Evolutionary conservation across 2,797 vertebrate genomes (phyloP).

Genomic region (Odontamblyopus rebecca): DNA sequence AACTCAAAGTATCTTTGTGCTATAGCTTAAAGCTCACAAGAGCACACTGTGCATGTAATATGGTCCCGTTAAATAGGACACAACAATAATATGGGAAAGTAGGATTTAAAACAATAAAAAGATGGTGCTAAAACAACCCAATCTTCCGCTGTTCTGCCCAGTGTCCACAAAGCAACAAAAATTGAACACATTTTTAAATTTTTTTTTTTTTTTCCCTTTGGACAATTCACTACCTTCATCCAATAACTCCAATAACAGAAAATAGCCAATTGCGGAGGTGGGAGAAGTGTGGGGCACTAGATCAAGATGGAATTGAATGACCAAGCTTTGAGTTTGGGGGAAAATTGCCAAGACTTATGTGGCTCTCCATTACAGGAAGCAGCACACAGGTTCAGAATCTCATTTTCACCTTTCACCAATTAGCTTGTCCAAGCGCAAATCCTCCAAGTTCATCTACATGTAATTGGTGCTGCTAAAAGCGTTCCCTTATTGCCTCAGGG

Average conservation of each 20-base stretch:
- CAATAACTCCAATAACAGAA: not conserved
- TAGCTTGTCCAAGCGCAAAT: not conserved
- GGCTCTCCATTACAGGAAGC: not conserved
- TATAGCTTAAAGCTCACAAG: too few species aligned
- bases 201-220: not conserved
- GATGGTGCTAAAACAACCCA: too few species aligned
- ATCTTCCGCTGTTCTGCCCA: too few species aligned
- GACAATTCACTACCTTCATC: not conserved
- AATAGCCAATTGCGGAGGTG: not conserved
- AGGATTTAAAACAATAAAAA: too few species aligned
- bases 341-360: not conserved
- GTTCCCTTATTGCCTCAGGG: not conserved
- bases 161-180: too few species aligned
- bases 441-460: not conserved
- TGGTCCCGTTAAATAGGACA: too few species aligned
- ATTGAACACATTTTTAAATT: too few species aligned
- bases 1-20: too few species aligned
- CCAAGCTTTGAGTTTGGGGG: not conserved
- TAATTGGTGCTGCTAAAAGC: not conserved
- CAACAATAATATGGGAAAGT: too few species aligned
- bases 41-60: too few species aligned
- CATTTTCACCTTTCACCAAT: not conserved
- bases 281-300: not conserved
- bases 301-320: not conserved
- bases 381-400: not conserved